Evolutionary conservation across 2,113 vertebrate genomes (phyloP), one percentile per base, ranked within the genome.

Genomic region (Apteryx owenii): DNA sequence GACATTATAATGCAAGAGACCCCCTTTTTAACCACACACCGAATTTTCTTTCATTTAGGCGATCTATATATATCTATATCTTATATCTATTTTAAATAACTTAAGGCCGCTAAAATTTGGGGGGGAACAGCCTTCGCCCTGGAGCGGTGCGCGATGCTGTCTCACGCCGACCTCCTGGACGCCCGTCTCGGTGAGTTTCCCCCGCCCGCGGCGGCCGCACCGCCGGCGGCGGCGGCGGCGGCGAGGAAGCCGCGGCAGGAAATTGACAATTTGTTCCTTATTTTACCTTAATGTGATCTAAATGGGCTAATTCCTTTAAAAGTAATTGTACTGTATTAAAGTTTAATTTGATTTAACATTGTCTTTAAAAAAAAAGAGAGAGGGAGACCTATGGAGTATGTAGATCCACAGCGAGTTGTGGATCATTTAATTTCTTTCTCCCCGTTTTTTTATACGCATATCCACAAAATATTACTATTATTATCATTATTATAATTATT

Each of bases 91-190:
- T 99, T 98, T 99, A 99, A 99, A 99, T 99, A 99, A 99, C 98
- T 99, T 98, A 99, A 98, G 99, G 98, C 98, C 99, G 98, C 98
- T 98, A 99, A 98, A 98, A 98, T 99, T 99, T 98, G 98, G 98
- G 98, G 98, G 98, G 98, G 98, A 98, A 97, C 98, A 97, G 97
- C 96, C 98, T 99, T 99, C 98, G 95, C 98, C 99, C 99, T 99
- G 99, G 99, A 99, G 98, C 99, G 99, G 98, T 99, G 99, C 99
- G 98, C 99, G 88, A 99, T 99, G 99, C 99, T 99, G 95, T 99
- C 99, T 98, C 99, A 99, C 96, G 99, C 99, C 98, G 99, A 99
- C 98, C 99, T 99, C 99, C 99, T 99, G 99, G 99, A 99, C 98
- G 99, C 99, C 98, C 99, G 99, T 98, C 99, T 99, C 98, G 99